These are phyloP conservation scores for Chloropsis hardwickii DNA, from an alignment of 2,113 vertebrate genomes.

Conservation along the genomic window DNA sequence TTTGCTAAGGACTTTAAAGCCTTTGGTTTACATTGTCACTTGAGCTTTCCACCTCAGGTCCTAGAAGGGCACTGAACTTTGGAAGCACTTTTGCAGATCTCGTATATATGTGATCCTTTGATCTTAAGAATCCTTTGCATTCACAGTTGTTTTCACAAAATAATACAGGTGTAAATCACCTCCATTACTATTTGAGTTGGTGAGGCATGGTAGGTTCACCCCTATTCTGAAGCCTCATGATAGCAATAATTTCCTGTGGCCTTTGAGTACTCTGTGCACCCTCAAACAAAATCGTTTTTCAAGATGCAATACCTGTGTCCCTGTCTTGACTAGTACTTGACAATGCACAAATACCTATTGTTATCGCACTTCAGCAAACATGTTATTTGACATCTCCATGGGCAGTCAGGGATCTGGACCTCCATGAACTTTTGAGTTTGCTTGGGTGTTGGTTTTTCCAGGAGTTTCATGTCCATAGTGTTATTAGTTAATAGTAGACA, in stretches of 20 bases:
- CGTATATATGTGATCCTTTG: background rate
- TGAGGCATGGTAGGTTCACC: background rate
- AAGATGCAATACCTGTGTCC: background rate
- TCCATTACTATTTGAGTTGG: background rate
- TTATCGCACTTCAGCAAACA: background rate
- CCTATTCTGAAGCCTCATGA: background rate
- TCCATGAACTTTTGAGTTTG: background rate
- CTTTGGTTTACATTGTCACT: slow-evolving; percentile 19
- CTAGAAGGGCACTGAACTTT: background rate
- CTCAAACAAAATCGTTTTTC: slow-evolving; percentile 2
- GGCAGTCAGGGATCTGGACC: background rate
- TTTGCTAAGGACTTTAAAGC: slow-evolving; percentile 20
- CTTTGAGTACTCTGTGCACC: background rate
- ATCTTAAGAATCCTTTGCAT: slow-evolving; percentile 7
- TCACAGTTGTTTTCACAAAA: slow-evolving; percentile 9
- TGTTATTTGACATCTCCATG: background rate
- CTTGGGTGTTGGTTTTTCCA: background rate
- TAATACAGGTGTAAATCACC: slow-evolving; percentile 23
- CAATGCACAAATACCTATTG: background rate
- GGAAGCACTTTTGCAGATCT: slow-evolving; percentile 36
- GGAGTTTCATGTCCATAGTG: background rate
- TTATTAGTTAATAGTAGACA: background rate
- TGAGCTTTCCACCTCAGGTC: background rate
- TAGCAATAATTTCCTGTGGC: background rate
- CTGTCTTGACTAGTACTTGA: background rate